Base-by-base conservation (phyloP, 2,113 vertebrate species). In the Gnathonemus longibarbis region DNA sequence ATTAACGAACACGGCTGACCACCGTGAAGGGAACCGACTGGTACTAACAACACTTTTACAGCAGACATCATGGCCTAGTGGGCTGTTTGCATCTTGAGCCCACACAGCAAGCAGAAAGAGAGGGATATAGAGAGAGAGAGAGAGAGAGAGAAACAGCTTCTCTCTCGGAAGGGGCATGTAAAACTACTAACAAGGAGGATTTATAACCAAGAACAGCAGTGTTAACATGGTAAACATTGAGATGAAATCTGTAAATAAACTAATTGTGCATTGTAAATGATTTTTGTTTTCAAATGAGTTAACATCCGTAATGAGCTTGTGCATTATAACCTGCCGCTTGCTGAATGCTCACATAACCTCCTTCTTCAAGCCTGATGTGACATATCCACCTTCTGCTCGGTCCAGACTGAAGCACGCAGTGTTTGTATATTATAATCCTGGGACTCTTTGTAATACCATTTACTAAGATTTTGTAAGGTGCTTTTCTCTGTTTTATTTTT, bases 211-310 rank as follows among this genome's bases (percentile, higher is more conserved):
- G 92, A 93, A 92, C 91, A 93, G 94, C 89, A 91, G 92, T 95
- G 92, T 96, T 96, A 97, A 96, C 95, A 93, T 94, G 92, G 94
- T 95, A 92, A 94, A 45, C 95, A 94, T 93, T 95, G 94, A 96
- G 95, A 93, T 94, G 91, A 95, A 93, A 93, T 94, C 86, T 99
- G 98, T 99, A 99, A 97, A 98, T 98, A 96, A 98, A 98, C 98
- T 98, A 98, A 97, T 97, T 96, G 94, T 97, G 96, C 97, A 96
- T 97, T 98, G 97, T 98, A 98, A 97, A 98, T 97, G 95, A 97
- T 97, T 62, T 93, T 96, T 95, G 95, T 96, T 97, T 98, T 97
- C n/a, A 98, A 97, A 95, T 95, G 94, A 95, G 95, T 97, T 98
- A 98, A 97, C 97, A 97, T 93, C 95, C 95, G 93, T 92, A 62